Percentiles rank a stretch among this genome's conserved stretches.
Evolutionary conservation across 2,797 vertebrate species (phyloP).

Genomic region (Enteromius afrohamiltoni): DNA sequence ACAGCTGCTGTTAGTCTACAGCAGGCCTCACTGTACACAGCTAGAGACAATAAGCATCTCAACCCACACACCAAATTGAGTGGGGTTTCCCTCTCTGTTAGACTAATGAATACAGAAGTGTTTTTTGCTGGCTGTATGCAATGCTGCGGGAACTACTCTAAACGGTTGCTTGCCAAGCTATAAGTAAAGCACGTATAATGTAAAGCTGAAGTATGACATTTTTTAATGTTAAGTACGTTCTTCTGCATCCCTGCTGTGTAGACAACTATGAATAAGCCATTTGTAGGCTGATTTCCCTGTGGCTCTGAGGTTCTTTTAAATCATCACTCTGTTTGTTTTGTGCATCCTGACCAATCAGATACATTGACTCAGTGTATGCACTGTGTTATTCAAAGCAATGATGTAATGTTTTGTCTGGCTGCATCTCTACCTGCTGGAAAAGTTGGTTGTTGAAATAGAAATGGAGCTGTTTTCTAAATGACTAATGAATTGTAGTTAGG

Average conservation of each 20-base stretch:
- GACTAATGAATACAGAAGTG: constrained; percentile 46
- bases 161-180: background rate
- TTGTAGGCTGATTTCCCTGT: background rate
- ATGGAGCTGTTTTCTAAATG: background rate
- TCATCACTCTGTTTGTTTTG: constrained; percentile 4
- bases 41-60: constrained; percentile 29
- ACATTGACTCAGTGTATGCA: background rate
- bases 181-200: background rate
- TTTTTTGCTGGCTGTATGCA: constrained; percentile 17
- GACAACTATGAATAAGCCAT: background rate
- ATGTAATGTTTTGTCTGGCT: background rate
- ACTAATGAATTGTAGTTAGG: background rate
- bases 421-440: background rate
- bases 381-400: background rate
- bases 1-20: constrained; percentile 58
- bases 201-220: background rate
- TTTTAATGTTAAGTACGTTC: background rate
- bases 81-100: constrained; percentile 51
- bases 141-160: background rate
- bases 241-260: background rate
- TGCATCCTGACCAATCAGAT: background rate
- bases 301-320: background rate
- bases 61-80: constrained; percentile 33
- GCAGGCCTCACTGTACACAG: constrained; percentile 38
- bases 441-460: background rate